Evolutionary conservation across 2,113 vertebrate genomes (phyloP).

Genomic region (Cephalopholis sonnerati): DNA sequence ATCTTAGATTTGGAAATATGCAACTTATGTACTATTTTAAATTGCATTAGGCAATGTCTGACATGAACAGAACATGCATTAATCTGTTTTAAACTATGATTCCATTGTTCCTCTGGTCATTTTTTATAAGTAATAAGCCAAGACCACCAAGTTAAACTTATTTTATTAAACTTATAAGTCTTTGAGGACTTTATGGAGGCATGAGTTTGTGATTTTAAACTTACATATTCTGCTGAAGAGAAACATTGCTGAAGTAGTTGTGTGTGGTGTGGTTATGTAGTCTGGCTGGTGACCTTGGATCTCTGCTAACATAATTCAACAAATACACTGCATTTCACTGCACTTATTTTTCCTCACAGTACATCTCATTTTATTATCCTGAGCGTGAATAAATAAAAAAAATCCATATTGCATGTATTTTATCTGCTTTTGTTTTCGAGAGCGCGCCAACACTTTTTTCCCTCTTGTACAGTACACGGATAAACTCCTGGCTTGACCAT

Average conservation of each 20-base stretch:
- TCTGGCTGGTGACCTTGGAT: not conserved
- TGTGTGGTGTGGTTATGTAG: not conserved
- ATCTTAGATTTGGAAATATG: too few species aligned
- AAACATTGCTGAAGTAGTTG: not conserved
- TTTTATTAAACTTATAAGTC: not conserved
- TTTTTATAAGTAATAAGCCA: not conserved
- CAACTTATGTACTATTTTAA: too few species aligned
- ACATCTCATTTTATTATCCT: not conserved
- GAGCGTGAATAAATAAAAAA: constrained; percentile 13
- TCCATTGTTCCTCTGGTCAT: too few species aligned
- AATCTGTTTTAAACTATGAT: too few species aligned
- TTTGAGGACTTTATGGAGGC: not conserved
- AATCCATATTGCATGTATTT: not conserved
- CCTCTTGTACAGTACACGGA: not conserved
- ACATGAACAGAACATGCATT: too few species aligned
- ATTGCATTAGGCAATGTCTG: too few species aligned
- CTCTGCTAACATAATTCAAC: not conserved
- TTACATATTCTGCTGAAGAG: not conserved
- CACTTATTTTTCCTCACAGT: not conserved
- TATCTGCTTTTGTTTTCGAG: not conserved
- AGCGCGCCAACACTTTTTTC: not conserved
- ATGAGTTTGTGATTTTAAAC: not conserved
- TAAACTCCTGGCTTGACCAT: not conserved
- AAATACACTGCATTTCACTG: not conserved
- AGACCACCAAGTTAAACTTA: too few species aligned